phyloP scores from a whole-genome alignment of 2,888 invertebrate species.

The Metopia argyrocephala region DNA sequence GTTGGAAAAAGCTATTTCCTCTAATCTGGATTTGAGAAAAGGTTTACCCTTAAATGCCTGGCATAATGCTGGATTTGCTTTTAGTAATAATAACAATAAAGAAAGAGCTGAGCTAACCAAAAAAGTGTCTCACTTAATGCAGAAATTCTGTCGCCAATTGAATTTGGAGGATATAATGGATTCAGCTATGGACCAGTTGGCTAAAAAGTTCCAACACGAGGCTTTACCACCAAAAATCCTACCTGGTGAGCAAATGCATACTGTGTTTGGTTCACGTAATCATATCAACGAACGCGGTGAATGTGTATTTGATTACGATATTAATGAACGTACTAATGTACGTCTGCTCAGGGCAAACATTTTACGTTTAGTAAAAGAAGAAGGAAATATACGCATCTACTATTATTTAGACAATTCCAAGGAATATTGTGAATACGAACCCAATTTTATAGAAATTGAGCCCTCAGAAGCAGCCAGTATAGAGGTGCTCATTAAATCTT shows the following conservation, averaged over 20 bases:
- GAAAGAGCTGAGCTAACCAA: slow-evolving; percentile 80
- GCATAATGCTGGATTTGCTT: slow-evolving; percentile 85
- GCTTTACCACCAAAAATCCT: slow-evolving; percentile 90
- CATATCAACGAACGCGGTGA: slow-evolving; percentile 82
- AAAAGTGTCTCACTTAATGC: slow-evolving; percentile 55
- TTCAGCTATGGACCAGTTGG: slow-evolving; percentile 91
- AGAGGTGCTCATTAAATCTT: slow-evolving; percentile 84
- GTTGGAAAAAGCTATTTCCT: slow-evolving; percentile 84
- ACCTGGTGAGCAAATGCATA: slow-evolving; percentile 83
- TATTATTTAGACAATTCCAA: slow-evolving; percentile 91
- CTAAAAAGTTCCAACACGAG: slow-evolving; percentile 89
- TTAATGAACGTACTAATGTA: slow-evolving; percentile 80
- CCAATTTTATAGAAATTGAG: slow-evolving; percentile 87
- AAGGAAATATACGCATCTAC: slow-evolving; percentile 83
- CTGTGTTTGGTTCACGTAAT: slow-evolving; percentile 86
- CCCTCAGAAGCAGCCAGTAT: slow-evolving; percentile 84
- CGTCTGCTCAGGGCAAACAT: slow-evolving; percentile 81
- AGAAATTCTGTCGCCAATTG: slow-evolving; percentile 71
- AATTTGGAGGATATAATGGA: slow-evolving; percentile 84
- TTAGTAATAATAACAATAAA: slow-evolving; percentile 80
- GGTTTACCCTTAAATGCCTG: slow-evolving; percentile 91
- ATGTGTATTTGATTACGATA: slow-evolving; percentile 70
- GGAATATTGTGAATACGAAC: slow-evolving; percentile 90
- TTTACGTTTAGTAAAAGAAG: slow-evolving; percentile 83
- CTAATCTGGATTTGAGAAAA: slow-evolving; percentile 85